Percentiles rank a stretch among this genome's conserved stretches.
phyloP scores from a whole-genome alignment of 1,140 invertebrate genomes.

The Araneus ventricosus region DNA sequence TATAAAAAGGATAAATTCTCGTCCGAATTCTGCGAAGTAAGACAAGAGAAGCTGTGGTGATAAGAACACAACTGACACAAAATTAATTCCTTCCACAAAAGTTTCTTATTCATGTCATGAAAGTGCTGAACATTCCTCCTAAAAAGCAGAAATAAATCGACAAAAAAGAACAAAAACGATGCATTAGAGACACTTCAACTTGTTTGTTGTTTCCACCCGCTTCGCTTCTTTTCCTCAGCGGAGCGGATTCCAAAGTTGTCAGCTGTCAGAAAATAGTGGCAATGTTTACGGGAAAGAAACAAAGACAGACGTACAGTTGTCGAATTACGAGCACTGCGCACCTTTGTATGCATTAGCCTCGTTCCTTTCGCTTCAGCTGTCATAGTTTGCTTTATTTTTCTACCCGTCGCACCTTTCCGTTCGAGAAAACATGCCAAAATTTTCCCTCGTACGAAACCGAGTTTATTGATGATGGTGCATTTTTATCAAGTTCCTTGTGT shows the following conservation, averaged over 20 bases:
- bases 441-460: not conserved
- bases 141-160: not conserved
- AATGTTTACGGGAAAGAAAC: constrained; percentile 60
- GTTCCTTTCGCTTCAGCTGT: not conserved
- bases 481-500: not conserved
- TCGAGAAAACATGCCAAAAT: not conserved
- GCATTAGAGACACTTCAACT: constrained; percentile 52
- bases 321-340: constrained; percentile 49
- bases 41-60: not conserved
- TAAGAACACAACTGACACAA: not conserved
- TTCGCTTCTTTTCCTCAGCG: constrained; percentile 20
- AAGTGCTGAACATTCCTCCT: not conserved
- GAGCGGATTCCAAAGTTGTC: constrained; percentile 58
- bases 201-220: constrained; percentile 40
- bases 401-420: not conserved
- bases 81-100: not conserved
- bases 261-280: constrained; percentile 70
- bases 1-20: too few relatives aligned
- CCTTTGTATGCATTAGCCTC: constrained; percentile 58
- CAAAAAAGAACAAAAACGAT: not conserved
- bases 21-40: not conserved
- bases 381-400: constrained; percentile 7
- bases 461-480: constrained; percentile 56
- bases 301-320: constrained; percentile 47
- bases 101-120: constrained; percentile 7